These are phyloP conservation scores for Axea sp. DNA, from an alignment of 2,888 invertebrate species.

Conservation along the genomic window DNA sequence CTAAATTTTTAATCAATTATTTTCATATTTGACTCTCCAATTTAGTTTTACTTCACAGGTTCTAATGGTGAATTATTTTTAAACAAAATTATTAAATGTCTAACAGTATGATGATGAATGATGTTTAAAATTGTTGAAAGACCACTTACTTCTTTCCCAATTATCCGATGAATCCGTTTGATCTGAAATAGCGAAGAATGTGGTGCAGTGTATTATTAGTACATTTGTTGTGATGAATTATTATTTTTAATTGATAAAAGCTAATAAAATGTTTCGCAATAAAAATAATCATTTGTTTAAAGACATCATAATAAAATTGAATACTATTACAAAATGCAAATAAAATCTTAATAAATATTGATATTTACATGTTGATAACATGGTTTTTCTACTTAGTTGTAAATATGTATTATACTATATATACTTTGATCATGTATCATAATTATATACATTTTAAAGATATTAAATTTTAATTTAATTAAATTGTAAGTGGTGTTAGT, in stretches of 20 bases:
- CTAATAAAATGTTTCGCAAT: no score
- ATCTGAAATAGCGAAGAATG: conserved; percentile 58
- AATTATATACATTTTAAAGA: no score
- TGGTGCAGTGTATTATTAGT: conserved; percentile 49
- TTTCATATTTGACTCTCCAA: conserved; percentile 46
- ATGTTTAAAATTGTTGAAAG: background rate
- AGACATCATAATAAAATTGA: no score
- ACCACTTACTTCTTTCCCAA: conserved; percentile 56
- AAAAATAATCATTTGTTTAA: no score
- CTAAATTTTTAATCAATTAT: background rate
- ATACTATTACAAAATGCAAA: no score
- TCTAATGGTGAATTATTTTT: conserved; percentile 6
- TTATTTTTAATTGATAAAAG: background rate
- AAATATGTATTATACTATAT: no score
- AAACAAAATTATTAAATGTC: background rate
- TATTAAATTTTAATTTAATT: no score
- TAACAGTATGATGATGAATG: background rate
- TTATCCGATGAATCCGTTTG: conserved; percentile 26
- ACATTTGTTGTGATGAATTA: background rate
- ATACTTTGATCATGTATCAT: no score
- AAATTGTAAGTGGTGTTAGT: no score
- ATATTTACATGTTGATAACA: no score
- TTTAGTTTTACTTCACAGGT: conserved; percentile 49
- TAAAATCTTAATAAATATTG: no score
- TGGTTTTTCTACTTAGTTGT: no score